These are phyloP conservation scores for Lucilia sericata DNA, from an alignment of 1,140 invertebrate species.

Conservation along the genomic window DNA sequence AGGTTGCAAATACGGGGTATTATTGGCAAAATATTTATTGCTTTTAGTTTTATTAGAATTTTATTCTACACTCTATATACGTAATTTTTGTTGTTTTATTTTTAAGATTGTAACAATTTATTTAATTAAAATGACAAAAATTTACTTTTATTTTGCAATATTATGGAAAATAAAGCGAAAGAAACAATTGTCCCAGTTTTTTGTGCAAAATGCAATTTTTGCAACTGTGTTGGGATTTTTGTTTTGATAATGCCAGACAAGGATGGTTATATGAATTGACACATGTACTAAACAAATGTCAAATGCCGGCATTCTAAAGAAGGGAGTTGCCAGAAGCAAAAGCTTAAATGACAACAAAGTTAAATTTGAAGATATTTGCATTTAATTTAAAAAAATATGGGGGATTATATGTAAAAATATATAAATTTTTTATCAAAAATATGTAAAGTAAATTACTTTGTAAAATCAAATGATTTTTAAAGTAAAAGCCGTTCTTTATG, in stretches of 20 bases:
- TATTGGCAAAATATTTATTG: neutral
- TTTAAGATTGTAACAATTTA: too few species aligned
- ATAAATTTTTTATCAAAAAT: too few species aligned
- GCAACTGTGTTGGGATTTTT: conserved; percentile 3
- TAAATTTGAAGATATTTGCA: too few species aligned
- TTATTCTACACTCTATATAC: neutral
- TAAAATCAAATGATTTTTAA: too few species aligned
- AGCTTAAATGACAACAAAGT: too few species aligned
- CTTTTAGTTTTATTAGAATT: neutral
- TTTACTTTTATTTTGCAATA: neutral
- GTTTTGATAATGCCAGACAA: neutral
- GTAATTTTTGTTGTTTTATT: too few species aligned
- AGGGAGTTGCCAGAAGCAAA: too few species aligned
- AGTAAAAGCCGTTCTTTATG: too few species aligned
- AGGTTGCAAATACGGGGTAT: neutral
- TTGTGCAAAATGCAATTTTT: conserved; percentile 9
- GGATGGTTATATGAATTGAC: neutral
- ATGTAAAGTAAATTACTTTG: too few species aligned
- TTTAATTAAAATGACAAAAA: neutral
- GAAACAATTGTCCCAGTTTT: neutral
- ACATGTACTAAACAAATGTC: neutral
- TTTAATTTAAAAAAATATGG: too few species aligned
- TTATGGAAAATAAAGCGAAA: neutral
- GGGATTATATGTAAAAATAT: too few species aligned
- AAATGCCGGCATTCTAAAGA: neutral